Evolutionary conservation across 1,140 invertebrate species (phyloP).

Genomic region (Yoshiicerus persimilis): DNA sequence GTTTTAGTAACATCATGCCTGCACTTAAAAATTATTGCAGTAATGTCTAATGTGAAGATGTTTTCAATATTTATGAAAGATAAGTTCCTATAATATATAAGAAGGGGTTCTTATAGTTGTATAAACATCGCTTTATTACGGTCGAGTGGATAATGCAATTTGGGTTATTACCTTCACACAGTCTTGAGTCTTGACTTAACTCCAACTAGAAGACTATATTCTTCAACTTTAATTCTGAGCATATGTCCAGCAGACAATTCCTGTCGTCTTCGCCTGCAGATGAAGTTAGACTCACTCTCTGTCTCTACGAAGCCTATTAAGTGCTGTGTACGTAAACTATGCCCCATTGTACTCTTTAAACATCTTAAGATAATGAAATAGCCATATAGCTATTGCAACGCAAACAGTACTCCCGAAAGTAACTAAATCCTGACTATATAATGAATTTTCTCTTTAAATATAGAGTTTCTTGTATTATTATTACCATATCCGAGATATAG

Average conservation of each 20-base stretch:
- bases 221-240: not conserved
- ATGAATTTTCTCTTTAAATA: not conserved
- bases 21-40: no score
- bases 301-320: not conserved
- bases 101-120: no score
- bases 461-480: not conserved
- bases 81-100: no score
- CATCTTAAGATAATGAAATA: not conserved
- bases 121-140: not conserved
- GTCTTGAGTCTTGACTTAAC: not conserved
- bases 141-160: not conserved
- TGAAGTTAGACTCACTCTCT: no score
- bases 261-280: no score
- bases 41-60: no score
- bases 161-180: not conserved
- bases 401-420: not conserved
- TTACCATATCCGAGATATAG: not conserved
- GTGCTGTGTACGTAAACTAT: no score
- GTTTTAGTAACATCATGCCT: no score
- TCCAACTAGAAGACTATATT: not conserved
- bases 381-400: not conserved
- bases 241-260: not conserved
- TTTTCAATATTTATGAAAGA: no score
- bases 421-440: not conserved
- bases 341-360: no score